Evolutionary conservation across 1,140 invertebrate genomes (phyloP), one percentile per base, ranked within the genome.

Genomic region (Drosophila bipectinata): DNA sequence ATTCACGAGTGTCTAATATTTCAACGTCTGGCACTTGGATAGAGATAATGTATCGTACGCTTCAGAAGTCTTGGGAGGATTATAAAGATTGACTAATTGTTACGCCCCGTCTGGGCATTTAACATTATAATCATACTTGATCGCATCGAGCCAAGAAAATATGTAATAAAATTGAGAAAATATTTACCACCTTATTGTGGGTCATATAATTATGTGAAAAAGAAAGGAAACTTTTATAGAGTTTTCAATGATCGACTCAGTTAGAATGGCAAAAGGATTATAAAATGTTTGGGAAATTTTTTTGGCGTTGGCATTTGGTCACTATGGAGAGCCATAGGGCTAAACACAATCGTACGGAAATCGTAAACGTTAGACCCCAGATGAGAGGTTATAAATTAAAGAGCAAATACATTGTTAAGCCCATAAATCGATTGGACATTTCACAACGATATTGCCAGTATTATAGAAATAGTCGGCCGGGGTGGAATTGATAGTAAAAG

Each of bases 1-100:
- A 75, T 74, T 74, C 72, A 66, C 59, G 26, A 39, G 53, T 61
- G 47, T 52, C 64, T 74, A 74, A 66, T 57, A 53, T 74, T 15
- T 34, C 32, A 55, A 39, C 47, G 69, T 63, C 58, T 62, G 68
- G 37, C 30, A 10, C 6, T 30, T 4, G 41, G 51, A 8, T 15
- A 48, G 32, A 56, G 66, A 69, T 69, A 69, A 69, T 45, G 28
- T 68, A 30, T 4, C 14, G 48, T 47, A n/a, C 26, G 28, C 48
- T 32, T 4, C 21, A 6, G 12, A 68, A 37, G 32, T 28, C 30
- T 37, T 37, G 34, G 10, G 14, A 15, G 41, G 67, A 71, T 69
- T 71, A 69, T 56, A 69, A 18, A 69, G 14, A 67, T 69, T 56
- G 51, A 57, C 18, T 49, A 41, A 56, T 56, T 56, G 57, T 71